phyloP scores from a whole-genome alignment of 1,140 invertebrate genomes.

The Drosophila auraria region DNA sequence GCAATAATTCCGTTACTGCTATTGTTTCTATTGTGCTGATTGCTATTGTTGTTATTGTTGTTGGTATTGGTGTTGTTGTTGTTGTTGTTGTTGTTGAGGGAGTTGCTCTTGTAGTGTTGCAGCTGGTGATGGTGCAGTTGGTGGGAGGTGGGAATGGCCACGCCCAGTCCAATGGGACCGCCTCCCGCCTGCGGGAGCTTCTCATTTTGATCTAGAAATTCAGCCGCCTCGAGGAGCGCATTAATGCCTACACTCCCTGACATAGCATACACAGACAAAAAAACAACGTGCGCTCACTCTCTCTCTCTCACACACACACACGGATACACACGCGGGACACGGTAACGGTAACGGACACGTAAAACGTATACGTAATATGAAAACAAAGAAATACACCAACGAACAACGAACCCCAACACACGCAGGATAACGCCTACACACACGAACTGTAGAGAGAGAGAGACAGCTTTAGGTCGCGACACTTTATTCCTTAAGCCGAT shows the following conservation, averaged over 20 bases:
- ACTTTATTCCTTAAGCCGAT: slow-evolving; percentile 7
- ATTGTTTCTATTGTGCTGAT: slow-evolving; percentile 70
- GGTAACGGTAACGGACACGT: slow-evolving; percentile 16
- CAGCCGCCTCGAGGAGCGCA: slow-evolving; percentile 62
- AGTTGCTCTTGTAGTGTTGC: slow-evolving; percentile 28
- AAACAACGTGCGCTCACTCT: slow-evolving; percentile 26
- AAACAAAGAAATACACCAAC: slow-evolving; percentile 20
- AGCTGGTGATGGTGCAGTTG: slow-evolving; percentile 28
- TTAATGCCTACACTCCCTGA: slow-evolving; percentile 52
- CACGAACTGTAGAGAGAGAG: slow-evolving; percentile 13
- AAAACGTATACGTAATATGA: slow-evolving; percentile 9
- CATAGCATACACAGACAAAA: slow-evolving; percentile 65
- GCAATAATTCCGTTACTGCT: slow-evolving; percentile 50
- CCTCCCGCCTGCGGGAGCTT: slow-evolving; percentile 39
- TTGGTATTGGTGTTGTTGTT: slow-evolving; percentile 20
- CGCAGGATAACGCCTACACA: slow-evolving; percentile 17
- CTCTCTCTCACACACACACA: slow-evolving; percentile 39
- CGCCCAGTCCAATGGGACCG: slow-evolving; percentile 15
- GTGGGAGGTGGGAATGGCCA: slow-evolving; percentile 16
- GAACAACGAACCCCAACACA: slow-evolving; percentile 10
- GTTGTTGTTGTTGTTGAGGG: slow-evolving; percentile 19
- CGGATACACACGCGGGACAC: slow-evolving; percentile 23
- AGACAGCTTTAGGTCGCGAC: slow-evolving; percentile 12
- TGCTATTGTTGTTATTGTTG: slow-evolving; percentile 64
- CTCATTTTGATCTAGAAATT: slow-evolving; percentile 60